phyloP scores from a whole-genome alignment of 2,888 invertebrate species.

The Orthosia cruda region DNA sequence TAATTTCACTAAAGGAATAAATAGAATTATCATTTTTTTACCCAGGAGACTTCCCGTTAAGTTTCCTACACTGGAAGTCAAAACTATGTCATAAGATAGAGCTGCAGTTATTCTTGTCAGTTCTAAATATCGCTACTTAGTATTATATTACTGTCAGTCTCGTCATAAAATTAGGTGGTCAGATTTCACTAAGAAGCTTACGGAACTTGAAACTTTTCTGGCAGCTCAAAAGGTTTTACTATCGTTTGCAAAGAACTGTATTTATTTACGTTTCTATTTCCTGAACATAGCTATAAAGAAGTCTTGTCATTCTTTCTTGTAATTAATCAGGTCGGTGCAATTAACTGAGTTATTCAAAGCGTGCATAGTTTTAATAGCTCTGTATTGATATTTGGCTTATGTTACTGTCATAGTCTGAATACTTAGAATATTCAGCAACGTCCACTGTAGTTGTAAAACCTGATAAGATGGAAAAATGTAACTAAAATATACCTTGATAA shows the following conservation, averaged over 20 bases:
- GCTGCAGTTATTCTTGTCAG: conserved; percentile 28
- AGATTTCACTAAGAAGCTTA: conserved; percentile 63
- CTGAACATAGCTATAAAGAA: conserved; percentile 36
- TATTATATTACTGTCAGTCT: conserved; percentile 25
- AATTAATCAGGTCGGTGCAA: conserved; percentile 24
- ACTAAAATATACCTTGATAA: neutral
- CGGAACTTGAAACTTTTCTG: conserved; percentile 83
- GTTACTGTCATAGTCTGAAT: neutral
- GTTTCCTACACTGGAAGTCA: neutral
- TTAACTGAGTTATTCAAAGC: conserved; percentile 14
- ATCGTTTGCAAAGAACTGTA: conserved; percentile 80
- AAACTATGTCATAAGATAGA: conserved; percentile 18
- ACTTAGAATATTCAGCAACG: neutral
- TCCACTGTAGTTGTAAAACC: neutral
- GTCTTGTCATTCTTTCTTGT: conserved; percentile 26
- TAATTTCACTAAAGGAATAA: too few species aligned
- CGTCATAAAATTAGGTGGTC: conserved; percentile 65
- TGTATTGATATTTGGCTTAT: conserved; percentile 6
- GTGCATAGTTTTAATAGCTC: neutral
- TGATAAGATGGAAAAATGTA: neutral
- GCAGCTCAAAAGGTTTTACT: conserved; percentile 81
- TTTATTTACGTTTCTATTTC: conserved; percentile 69
- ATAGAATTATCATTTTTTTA: too few species aligned
- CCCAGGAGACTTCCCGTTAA: too few species aligned
- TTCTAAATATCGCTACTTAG: conserved; percentile 2